Conservation (phyloP, 2,797 vertebrate species). For the Clarias laeviceps region DNA sequence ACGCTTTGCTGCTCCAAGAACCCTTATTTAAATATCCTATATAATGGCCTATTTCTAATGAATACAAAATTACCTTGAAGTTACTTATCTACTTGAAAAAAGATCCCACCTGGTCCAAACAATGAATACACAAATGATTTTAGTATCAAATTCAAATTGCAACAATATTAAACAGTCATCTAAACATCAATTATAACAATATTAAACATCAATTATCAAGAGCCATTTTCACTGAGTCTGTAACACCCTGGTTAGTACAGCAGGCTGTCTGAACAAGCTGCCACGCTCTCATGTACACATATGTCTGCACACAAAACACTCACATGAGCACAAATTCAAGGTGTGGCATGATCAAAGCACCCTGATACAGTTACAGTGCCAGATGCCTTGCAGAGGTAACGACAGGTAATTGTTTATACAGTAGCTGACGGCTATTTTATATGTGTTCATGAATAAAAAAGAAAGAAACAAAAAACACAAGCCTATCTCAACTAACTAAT, state of each 20-base stretch:
- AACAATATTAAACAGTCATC: background rate
- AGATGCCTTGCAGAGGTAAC: constrained; percentile 14
- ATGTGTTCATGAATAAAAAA: background rate
- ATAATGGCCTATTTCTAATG: background rate
- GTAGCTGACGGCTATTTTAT: background rate
- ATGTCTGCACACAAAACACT: background rate
- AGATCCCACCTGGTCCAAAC: background rate
- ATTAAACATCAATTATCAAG: background rate
- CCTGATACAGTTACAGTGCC: background rate
- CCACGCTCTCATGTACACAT: background rate
- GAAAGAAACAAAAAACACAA: background rate
- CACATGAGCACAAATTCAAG: background rate
- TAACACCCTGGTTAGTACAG: background rate
- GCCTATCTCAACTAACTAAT: too few species aligned
- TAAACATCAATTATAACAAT: background rate
- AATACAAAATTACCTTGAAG: background rate
- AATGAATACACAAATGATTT: background rate
- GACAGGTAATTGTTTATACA: background rate
- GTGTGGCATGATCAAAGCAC: constrained; percentile 30
- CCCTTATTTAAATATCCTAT: background rate
- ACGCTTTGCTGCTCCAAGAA: background rate
- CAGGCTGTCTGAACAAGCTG: background rate
- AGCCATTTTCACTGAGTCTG: background rate
- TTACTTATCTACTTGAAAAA: background rate
- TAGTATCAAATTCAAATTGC: background rate